Percentiles rank a stretch among this genome's conserved stretches.
These are phyloP conservation scores for Gasterosteus nipponicus DNA, from an alignment of 2,113 vertebrate genomes.

Conservation along the genomic window DNA sequence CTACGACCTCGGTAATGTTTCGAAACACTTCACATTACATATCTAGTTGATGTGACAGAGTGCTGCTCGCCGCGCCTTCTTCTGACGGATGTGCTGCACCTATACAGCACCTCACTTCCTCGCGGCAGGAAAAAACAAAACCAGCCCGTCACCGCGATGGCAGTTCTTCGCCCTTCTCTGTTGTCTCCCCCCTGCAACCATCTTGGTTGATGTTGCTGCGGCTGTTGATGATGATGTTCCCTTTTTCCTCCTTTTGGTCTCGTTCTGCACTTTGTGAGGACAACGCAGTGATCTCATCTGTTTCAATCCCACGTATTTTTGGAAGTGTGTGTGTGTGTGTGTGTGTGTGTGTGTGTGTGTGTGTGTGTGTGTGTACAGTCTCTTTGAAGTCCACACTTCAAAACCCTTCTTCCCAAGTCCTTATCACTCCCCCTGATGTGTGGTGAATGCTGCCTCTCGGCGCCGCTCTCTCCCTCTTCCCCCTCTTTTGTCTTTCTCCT, in stretches of 20 bases:
- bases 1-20: constrained; percentile 46
- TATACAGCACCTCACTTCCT: constrained; percentile 36
- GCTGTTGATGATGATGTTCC: constrained; percentile 52
- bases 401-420: constrained; percentile 72
- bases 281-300: constrained; percentile 70
- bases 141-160: constrained; percentile 56
- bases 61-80: constrained; percentile 29
- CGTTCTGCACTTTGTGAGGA: constrained; percentile 69
- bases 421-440: constrained; percentile 76
- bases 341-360: not conserved
- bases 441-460: constrained; percentile 73
- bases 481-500: constrained; percentile 67
- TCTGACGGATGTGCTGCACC: constrained; percentile 55
- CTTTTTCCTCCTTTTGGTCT: constrained; percentile 59
- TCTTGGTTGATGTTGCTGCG: constrained; percentile 29
- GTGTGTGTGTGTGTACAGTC: constrained; percentile 30
- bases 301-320: constrained; percentile 73
- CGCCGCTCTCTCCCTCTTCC: constrained; percentile 33
- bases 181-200: constrained; percentile 54
- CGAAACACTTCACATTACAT: constrained; percentile 40
- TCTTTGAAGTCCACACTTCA: constrained; percentile 80
- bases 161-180: constrained; percentile 57
- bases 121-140: constrained; percentile 9
- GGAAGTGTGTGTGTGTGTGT: constrained; percentile 49
- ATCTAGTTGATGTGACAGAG: constrained; percentile 56